Evolutionary conservation across 2,888 invertebrate species (phyloP).

Genomic region (Eupsilia transversa): DNA sequence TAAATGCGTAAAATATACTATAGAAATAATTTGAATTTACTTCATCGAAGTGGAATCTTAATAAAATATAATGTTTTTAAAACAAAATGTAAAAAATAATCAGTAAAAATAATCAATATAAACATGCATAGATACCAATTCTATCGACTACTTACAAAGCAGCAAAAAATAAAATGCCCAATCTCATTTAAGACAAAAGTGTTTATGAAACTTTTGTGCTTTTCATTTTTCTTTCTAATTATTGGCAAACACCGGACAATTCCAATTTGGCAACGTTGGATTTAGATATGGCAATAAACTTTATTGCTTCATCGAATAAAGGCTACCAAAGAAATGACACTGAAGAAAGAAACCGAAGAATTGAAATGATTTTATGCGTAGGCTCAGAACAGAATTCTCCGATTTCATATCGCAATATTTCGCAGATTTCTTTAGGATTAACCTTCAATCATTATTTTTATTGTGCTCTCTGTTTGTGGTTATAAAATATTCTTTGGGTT

Average conservation of each 20-base stretch:
- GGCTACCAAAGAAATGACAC: conserved; percentile 3
- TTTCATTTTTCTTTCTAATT: neutral
- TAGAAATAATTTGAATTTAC: neutral
- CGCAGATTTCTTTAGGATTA: conserved; percentile 52
- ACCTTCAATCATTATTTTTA: conserved; percentile 52
- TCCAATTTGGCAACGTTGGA: neutral
- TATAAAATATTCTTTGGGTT: conserved; percentile 25
- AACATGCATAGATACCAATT: neutral
- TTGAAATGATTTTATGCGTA: conserved; percentile 45
- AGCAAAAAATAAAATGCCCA: neutral
- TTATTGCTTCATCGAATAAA: conserved; percentile 1
- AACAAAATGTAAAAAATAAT: neutral
- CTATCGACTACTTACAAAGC: neutral
- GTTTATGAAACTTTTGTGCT: neutral
- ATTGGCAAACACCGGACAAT: neutral
- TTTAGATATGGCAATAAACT: conserved; percentile 12
- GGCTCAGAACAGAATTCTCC: conserved; percentile 19
- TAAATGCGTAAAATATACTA: neutral
- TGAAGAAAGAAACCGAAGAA: conserved; percentile 12
- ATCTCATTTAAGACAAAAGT: conserved; percentile 5
- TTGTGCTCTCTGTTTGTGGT: conserved; percentile 19
- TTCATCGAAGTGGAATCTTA: neutral
- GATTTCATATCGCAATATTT: conserved; percentile 49
- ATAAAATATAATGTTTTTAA: conserved; percentile 11
- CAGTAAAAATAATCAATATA: conserved; percentile 7